These are phyloP conservation scores for Agrilus mali DNA, from an alignment of 2,888 invertebrate species.

Conservation along the genomic window DNA sequence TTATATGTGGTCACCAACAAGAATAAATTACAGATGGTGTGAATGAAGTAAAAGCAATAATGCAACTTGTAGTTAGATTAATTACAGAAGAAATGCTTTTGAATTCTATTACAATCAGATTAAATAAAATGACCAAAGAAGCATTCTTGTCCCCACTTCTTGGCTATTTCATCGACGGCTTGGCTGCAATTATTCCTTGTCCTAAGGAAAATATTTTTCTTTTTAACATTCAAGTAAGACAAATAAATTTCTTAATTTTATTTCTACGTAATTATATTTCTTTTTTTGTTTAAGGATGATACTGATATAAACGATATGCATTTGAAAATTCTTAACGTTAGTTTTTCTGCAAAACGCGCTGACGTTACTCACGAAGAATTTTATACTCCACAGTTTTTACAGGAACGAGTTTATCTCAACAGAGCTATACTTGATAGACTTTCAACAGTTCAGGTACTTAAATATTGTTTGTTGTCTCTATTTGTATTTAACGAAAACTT, in stretches of 20 bases:
- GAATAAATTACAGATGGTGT: conserved; percentile 77
- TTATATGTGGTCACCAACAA: conserved; percentile 3
- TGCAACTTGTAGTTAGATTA: conserved; percentile 79
- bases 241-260: neutral
- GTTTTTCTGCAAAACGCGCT: conserved; percentile 77
- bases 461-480: neutral
- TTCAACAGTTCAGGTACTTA: conserved; percentile 65
- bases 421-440: conserved; percentile 74
- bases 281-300: conserved; percentile 51
- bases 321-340: conserved; percentile 75
- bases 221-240: conserved; percentile 60
- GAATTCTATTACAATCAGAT: conserved; percentile 84
- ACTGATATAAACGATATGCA: conserved; percentile 61
- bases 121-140: conserved; percentile 88
- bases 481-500: conserved; percentile 2
- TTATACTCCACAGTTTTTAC: conserved; percentile 78
- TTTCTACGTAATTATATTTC: neutral
- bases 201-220: conserved; percentile 86
- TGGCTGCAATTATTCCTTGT: conserved; percentile 85
- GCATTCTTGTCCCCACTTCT: conserved; percentile 82
- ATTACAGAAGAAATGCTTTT: conserved; percentile 91
- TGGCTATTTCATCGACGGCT: conserved; percentile 76
- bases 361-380: conserved; percentile 68
- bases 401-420: conserved; percentile 89
- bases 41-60: conserved; percentile 85